phyloP scores from a whole-genome alignment of 2,113 vertebrate species.

The Thomomys bottae region DNA sequence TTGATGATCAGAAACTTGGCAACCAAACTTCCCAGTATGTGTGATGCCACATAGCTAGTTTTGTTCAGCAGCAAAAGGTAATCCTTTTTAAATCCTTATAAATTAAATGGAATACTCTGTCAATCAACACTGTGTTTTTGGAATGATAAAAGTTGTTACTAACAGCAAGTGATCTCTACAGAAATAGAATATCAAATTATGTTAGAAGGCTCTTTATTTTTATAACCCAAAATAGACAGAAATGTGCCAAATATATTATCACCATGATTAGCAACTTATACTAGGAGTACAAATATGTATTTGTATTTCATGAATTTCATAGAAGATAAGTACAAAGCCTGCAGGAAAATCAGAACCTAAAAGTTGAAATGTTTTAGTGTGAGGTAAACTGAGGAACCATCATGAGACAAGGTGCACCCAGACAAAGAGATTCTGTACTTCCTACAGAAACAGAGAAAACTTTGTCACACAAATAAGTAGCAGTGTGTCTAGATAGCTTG shows the following conservation, averaged over 20 bases:
- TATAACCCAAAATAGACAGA: neutral
- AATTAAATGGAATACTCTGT: constrained; percentile 54
- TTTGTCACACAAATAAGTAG: constrained; percentile 44
- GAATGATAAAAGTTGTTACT: no score
- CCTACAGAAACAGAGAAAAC: neutral
- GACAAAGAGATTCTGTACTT: neutral
- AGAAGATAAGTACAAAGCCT: no score
- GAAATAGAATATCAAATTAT: constrained; percentile 26
- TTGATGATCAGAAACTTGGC: constrained; percentile 76
- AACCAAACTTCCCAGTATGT: constrained; percentile 76
- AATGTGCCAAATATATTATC: constrained; percentile 35
- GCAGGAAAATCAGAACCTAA: constrained; percentile 42
- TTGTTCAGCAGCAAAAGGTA: constrained; percentile 67
- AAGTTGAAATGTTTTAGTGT: neutral
- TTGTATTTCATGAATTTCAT: constrained; percentile 62
- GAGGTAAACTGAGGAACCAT: neutral
- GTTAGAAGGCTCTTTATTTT: constrained; percentile 43
- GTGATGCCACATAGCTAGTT: constrained; percentile 49
- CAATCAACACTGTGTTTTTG: constrained; percentile 3
- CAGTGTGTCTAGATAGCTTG: neutral
- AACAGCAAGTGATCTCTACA: constrained; percentile 40
- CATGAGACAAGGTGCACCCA: neutral
- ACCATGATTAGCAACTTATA: constrained; percentile 35
- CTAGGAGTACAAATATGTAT: neutral
- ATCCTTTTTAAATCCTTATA: constrained; percentile 16